Evolutionary conservation across 2,113 vertebrate genomes (phyloP).

Genomic region (Actenoides hombroni): DNA sequence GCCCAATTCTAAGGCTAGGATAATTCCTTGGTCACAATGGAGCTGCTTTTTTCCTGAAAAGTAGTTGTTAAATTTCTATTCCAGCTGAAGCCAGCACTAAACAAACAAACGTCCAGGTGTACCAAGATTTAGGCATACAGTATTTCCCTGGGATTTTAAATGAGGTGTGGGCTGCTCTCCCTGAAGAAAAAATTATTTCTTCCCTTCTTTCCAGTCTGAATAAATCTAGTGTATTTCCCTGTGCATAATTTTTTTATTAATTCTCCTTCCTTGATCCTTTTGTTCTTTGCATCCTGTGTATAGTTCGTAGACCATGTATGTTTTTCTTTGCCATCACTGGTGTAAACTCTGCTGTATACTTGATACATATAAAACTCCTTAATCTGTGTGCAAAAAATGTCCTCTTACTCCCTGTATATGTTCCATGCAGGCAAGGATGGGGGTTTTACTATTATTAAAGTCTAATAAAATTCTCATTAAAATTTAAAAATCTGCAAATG

Average conservation of each 20-base stretch:
- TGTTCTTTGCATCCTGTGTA: background rate
- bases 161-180: background rate
- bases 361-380: background rate
- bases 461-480: background rate
- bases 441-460: background rate
- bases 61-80: background rate
- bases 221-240: background rate
- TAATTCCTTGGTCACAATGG: background rate
- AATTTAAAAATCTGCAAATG: background rate
- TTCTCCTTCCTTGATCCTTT: background rate
- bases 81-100: background rate
- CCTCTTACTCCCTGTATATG: background rate
- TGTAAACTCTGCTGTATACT: background rate
- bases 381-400: background rate
- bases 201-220: background rate
- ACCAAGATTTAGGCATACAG: background rate
- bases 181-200: background rate
- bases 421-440: background rate
- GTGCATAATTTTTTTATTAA: background rate
- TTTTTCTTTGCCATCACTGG: rapidly evolving
- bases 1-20: background rate
- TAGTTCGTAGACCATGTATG: background rate
- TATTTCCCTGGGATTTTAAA: background rate
- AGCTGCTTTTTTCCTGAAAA: background rate
- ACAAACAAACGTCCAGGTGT: background rate